A percentile compares a stretch with the other conserved stretches of the same genome.
phyloP scores from a whole-genome alignment of 2,888 invertebrate species.

The Xanthia icteritia region DNA sequence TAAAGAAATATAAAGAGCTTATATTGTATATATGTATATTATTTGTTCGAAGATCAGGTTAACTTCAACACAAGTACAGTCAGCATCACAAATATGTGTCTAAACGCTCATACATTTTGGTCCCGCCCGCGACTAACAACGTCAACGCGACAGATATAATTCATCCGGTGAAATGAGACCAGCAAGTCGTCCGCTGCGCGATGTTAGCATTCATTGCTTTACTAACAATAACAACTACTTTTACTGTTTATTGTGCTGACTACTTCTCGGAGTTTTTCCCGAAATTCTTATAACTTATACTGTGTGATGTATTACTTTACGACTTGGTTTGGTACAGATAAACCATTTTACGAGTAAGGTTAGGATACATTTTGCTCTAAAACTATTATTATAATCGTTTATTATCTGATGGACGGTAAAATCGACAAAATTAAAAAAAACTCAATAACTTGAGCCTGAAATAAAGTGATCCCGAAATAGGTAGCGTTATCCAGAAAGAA shows the following conservation, averaged over 20 bases:
- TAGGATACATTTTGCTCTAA: not conserved
- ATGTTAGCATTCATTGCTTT: slow-evolving; percentile 35
- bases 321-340: not conserved
- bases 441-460: not conserved
- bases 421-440: not conserved
- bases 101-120: not conserved
- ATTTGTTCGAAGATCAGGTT: not conserved
- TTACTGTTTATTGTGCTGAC: not conserved
- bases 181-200: slow-evolving; percentile 3
- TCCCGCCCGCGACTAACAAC: not conserved
- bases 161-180: slow-evolving; percentile 25
- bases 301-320: slow-evolving; percentile 22
- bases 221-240: slow-evolving; percentile 25
- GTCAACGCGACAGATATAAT: slow-evolving; percentile 1
- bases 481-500: not conserved
- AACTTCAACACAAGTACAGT: not conserved
- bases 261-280: not conserved
- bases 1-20: not conserved
- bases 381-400: not conserved
- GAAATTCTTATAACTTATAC: slow-evolving; percentile 12
- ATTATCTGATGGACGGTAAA: not conserved
- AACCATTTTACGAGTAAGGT: slow-evolving; percentile 1
- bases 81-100: not conserved
- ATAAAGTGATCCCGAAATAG: not conserved
- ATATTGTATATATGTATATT: not conserved